Base-by-base conservation (phyloP, 2,888 invertebrate genomes). In the Cantharis rufa region DNA sequence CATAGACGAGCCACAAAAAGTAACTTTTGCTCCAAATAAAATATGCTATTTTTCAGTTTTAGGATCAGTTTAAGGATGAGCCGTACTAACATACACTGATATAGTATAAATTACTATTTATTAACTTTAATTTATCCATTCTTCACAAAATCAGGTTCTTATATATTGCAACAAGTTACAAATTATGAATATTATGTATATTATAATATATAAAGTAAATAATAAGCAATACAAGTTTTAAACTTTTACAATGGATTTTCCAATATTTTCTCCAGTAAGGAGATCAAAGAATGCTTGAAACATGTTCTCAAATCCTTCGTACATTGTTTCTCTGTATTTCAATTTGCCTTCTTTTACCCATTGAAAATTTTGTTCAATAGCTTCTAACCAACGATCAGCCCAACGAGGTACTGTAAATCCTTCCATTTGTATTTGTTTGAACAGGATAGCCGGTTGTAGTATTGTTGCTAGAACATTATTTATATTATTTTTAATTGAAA, bases 271-370 rank as follows among this genome's bases (percentile, higher is more conserved):
- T 28, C 94, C 94, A 71, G 75, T 72, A 21, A 84, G 87, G 84
- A 94, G 90, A 11, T 91, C 92, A 74, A 91, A 89, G 76, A 94
- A 91, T 48, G 94, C 93, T 71, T 92, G 89, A 1, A 93, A 92
- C 91, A 93, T 92, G 81, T 93, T 93, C 79, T 94, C 93, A 86
- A 95, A 94, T 16, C 85, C 86, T 75, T 82, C 87, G 5, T 92
- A 92, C 1, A 92, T 84, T 71, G 93, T 92, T 86, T 95, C 94
- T 79, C 89, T 89, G 83, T 92, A 92, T 83, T 92, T 91, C n/a
- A 95, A 83, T 87, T 93, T 93, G 21, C 93, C 93, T 88, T 92
- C 91, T 63, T 87, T 87, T 73, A 94, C 87, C 92, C 92, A 93
- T 75, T 89, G 85, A 11, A 90, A 83, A 86, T 94, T 93, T 80